phyloP scores from a whole-genome alignment of 2,113 vertebrate genomes.

The Syngnathus scovelli region DNA sequence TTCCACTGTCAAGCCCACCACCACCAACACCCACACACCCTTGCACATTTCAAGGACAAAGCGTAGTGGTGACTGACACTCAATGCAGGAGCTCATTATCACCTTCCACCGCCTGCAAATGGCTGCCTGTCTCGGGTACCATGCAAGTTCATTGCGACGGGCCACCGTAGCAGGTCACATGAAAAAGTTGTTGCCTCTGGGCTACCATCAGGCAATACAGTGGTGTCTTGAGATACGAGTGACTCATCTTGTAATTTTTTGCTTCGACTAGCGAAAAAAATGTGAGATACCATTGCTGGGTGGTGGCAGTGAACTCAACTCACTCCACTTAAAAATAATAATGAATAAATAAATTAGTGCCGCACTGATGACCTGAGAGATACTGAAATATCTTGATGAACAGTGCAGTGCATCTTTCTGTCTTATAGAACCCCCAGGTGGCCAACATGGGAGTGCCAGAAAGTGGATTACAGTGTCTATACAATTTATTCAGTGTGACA shows the following conservation, averaged over 20 bases:
- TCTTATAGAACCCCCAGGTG: not conserved
- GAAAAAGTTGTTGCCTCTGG: slow-evolving; percentile 18
- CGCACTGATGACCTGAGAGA: not conserved
- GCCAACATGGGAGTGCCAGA: not conserved
- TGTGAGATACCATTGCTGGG: too few species aligned
- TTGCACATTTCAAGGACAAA: slow-evolving; percentile 46
- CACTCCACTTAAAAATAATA: not conserved
- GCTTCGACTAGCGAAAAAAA: too few species aligned
- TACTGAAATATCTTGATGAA: not conserved
- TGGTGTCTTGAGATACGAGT: not conserved
- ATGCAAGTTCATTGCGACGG: slow-evolving; percentile 16
- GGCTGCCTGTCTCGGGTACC: slow-evolving; percentile 41
- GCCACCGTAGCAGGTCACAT: slow-evolving; percentile 20
- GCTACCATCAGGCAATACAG: slow-evolving; percentile 1
- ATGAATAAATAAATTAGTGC: not conserved
- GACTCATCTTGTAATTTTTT: not conserved
- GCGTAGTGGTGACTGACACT: slow-evolving; percentile 47
- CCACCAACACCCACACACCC: slow-evolving; percentile 35
- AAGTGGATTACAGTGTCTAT: not conserved
- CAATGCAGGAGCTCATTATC: slow-evolving; percentile 59
- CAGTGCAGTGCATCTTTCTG: not conserved
- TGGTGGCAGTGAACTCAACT: not conserved
- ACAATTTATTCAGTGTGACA: not conserved
- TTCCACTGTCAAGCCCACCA: slow-evolving; percentile 22
- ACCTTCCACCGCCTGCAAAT: slow-evolving; percentile 59